Conservation (phyloP, 2,888 invertebrate genomes). For the Macrosoma leucophasiata region DNA sequence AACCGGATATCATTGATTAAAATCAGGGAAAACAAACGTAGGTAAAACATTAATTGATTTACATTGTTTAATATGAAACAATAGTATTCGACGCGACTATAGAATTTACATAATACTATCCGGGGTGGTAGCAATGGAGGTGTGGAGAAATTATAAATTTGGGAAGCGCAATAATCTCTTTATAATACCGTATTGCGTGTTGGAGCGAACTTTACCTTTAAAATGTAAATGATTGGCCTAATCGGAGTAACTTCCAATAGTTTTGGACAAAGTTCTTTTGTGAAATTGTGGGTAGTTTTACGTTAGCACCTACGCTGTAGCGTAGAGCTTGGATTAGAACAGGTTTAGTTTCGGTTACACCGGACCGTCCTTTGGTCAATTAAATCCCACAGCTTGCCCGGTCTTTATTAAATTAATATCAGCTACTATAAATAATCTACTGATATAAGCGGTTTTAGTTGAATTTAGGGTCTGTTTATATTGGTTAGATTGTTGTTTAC, state of each 20-base stretch:
- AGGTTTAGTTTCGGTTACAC: slow-evolving; percentile 54
- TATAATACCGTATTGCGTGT: slow-evolving; percentile 38
- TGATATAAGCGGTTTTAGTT: too few relatives aligned
- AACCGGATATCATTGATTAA: slow-evolving; percentile 25
- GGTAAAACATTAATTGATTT: slow-evolving; percentile 25
- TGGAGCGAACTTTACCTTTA: slow-evolving; percentile 36
- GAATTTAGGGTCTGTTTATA: too few relatives aligned
- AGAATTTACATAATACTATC: slow-evolving; percentile 59
- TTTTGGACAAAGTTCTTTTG: slow-evolving; percentile 50
- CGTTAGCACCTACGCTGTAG: slow-evolving; percentile 69
- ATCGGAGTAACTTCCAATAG: slow-evolving; percentile 68
- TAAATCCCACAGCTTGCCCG: slow-evolving; percentile 54
- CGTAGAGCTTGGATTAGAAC: slow-evolving; percentile 67
- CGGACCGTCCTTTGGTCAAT: slow-evolving; percentile 58
- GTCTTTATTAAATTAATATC: slow-evolving; percentile 36
- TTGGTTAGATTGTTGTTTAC: too few relatives aligned
- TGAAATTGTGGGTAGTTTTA: slow-evolving; percentile 41
- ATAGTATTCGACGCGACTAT: slow-evolving; percentile 39
- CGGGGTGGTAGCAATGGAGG: slow-evolving; percentile 39
- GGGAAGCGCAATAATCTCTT: slow-evolving; percentile 52
- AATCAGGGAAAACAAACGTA: slow-evolving; percentile 18
- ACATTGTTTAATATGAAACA: slow-evolving; percentile 40
- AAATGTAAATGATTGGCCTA: too few relatives aligned
- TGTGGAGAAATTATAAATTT: slow-evolving; percentile 54
- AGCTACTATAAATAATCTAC: slow-evolving; percentile 18